Base-by-base conservation (phyloP, 2,113 vertebrate species). In the Perccottus glenii region DNA sequence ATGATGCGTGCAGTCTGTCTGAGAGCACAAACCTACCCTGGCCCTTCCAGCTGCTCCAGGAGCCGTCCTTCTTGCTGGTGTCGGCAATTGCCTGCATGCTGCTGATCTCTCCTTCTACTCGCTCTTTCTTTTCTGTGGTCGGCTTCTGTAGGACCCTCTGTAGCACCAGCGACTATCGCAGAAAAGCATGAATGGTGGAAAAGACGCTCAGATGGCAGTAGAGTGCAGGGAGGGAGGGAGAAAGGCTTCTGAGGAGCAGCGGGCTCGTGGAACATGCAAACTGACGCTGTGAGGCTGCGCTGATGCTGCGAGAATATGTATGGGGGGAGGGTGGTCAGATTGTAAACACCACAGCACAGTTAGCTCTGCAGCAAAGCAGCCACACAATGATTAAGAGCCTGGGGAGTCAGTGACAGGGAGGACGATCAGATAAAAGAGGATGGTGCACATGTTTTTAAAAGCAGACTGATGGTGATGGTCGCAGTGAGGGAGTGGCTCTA, bases 11-110 rank as follows among this genome's bases (percentile, higher is more conserved):
- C 56, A 58, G 66, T 27, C 19, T 46, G 55, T 47, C 38, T 75
- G 65, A 66, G 35, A 61, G 60, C 66, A 70, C 75, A 67, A 47
- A 68, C 55, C 68, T 97, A 99, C 97, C 97, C 94, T 98, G 96
- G 91, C 96, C 95, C 92, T 94, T 98, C 96, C 97, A 99, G 92
- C 94, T 91, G 94, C 94, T 98, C 96, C 96, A 97, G 70, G 95
- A 93, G 90, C 95, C 93, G 66, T 97, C 96, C 94, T 96, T 99
- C 95, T 96, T 97, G 88, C 93, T 94, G 80, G 94, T 93, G 78
- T 97, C 95, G 63, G 94, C 92, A 77, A 91, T 92, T 93, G 94
- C 94, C 96, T 98, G 96, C 97, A 99, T 99, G 87, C 91, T 93
- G 95, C 85, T 88, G 82, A 7, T 82, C 73, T 82, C 75, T 73